Evolutionary conservation across 2,888 invertebrate species (phyloP).

Genomic region (Idaea dimidiata): DNA sequence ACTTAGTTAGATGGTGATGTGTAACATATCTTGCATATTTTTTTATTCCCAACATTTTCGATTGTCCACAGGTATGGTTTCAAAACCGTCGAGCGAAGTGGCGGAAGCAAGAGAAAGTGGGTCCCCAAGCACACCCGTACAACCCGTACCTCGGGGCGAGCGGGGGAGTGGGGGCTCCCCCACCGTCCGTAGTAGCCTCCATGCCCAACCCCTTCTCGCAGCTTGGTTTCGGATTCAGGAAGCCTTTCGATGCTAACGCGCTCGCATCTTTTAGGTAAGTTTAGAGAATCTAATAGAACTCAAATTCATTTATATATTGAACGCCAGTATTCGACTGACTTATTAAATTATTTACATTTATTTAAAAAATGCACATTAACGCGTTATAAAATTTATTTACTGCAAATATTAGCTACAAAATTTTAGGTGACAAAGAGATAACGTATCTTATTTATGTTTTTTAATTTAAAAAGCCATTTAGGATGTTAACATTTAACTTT

Average conservation of each 20-base stretch:
- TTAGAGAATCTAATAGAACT: no score
- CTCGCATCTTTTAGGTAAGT: conserved; percentile 86
- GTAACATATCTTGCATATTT: no score
- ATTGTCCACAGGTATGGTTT: conserved; percentile 91
- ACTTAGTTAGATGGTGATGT: no score
- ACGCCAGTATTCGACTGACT: no score
- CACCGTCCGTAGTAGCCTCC: conserved; percentile 87
- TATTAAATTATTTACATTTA: no score
- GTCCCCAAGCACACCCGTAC: conserved; percentile 94
- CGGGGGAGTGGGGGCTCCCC: conserved; percentile 80
- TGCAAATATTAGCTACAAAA: background rate
- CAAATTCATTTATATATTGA: no score
- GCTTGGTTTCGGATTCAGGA: conserved; percentile 87
- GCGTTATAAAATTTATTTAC: background rate
- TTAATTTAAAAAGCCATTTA: background rate
- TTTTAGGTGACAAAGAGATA: no score
- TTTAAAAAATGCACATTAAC: no score
- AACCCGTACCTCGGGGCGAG: conserved; percentile 87
- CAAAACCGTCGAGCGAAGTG: conserved; percentile 96
- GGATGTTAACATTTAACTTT: background rate
- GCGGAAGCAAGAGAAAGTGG: conserved; percentile 96
- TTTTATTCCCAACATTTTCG: background rate
- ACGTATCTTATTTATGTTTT: background rate
- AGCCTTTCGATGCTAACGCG: conserved; percentile 85
- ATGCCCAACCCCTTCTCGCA: conserved; percentile 91